Evolutionary conservation across 2,113 vertebrate genomes (phyloP).

Genomic region (Ariopsis seemanni): DNA sequence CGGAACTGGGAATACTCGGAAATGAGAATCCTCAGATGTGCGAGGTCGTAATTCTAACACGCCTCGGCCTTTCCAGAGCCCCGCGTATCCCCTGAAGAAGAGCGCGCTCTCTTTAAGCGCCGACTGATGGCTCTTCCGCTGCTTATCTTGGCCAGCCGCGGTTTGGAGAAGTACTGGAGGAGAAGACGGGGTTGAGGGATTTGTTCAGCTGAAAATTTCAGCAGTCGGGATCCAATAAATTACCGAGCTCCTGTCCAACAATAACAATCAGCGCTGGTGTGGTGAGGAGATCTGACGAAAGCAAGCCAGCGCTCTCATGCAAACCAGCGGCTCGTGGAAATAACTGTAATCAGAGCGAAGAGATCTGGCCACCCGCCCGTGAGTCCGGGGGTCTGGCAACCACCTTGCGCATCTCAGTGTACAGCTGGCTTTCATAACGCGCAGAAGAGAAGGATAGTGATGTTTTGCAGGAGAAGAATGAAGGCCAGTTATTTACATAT

Average conservation of each 20-base stretch:
- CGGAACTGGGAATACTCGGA: constrained; percentile 13
- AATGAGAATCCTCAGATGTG: not conserved
- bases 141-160: constrained; percentile 59
- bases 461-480: constrained; percentile 1
- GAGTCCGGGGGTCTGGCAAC: constrained; percentile 43
- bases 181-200: constrained; percentile 36
- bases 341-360: constrained; percentile 69
- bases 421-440: constrained; percentile 68
- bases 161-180: constrained; percentile 30
- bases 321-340: constrained; percentile 70
- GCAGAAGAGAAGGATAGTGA: constrained; percentile 30
- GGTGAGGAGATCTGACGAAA: constrained; percentile 59
- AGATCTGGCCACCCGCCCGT: constrained; percentile 36
- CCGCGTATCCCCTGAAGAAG: constrained; percentile 11
- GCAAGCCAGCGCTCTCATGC: constrained; percentile 41
- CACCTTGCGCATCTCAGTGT: constrained; percentile 39
- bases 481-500: not conserved
- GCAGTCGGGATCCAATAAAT: constrained; percentile 59
- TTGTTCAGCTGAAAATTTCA: constrained; percentile 49
- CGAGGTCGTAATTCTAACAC: not conserved
- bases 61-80: constrained; percentile 14
- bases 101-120: constrained; percentile 47
- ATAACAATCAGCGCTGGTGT: constrained; percentile 60
- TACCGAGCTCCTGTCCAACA: constrained; percentile 57
- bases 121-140: constrained; percentile 53